Evolutionary conservation across 2,797 vertebrate genomes (phyloP).

Genomic region (Euthynnus affinis): DNA sequence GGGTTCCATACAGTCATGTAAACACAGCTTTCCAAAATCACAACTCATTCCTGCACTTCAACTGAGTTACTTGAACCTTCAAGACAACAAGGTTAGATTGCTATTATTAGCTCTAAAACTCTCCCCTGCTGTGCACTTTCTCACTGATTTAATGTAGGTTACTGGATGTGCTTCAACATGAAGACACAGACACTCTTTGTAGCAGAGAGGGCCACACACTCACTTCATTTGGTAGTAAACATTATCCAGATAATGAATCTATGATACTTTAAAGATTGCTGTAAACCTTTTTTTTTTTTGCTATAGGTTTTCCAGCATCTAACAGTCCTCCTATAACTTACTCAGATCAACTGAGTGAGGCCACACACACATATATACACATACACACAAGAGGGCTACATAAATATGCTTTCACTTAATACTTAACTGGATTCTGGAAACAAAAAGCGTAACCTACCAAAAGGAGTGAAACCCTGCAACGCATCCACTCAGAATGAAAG

Average conservation of each 20-base stretch:
- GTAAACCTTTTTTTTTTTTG: constrained; percentile 12
- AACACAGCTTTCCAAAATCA: not conserved
- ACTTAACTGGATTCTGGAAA: constrained; percentile 20
- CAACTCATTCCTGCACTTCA: not conserved
- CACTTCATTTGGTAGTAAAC: not conserved
- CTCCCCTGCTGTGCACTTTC: not conserved
- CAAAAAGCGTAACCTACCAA: constrained; percentile 26
- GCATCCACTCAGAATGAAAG: not conserved
- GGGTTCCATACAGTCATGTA: constrained; percentile 15
- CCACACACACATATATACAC: not conserved
- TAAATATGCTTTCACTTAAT: constrained; percentile 1
- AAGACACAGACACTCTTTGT: not conserved
- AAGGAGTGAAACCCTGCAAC: constrained; percentile 22
- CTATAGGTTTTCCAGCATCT: constrained; percentile 25
- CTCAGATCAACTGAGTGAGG: constrained; percentile 17
- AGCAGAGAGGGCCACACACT: not conserved
- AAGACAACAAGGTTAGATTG: not conserved
- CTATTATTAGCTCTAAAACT: constrained; percentile 2
- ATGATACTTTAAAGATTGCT: constrained; percentile 22
- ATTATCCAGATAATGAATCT: not conserved
- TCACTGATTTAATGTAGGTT: not conserved
- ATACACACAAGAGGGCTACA: not conserved
- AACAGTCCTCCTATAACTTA: constrained; percentile 23
- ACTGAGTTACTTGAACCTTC: not conserved
- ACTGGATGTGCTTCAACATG: not conserved